A percentile compares a stretch with the other conserved stretches of the same genome.
Conservation (phyloP, 2,888 invertebrate genomes). For the Taphrorychus bicolor region DNA sequence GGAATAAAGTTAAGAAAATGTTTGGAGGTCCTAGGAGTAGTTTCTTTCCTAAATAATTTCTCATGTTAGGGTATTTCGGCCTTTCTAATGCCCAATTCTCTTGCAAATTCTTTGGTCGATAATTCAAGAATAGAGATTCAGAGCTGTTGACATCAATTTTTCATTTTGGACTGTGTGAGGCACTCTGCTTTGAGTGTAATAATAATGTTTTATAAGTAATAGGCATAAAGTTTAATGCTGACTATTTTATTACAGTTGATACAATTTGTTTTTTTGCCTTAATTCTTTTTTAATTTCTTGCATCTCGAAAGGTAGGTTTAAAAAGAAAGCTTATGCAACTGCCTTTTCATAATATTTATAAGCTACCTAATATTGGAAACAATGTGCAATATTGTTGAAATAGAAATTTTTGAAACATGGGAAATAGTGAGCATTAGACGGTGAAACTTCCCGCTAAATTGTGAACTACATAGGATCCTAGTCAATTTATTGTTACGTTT, state of each 20-base stretch:
- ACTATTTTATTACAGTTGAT: neutral
- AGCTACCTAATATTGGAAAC: neutral
- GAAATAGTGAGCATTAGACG: conserved; percentile 27
- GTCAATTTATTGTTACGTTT: conserved; percentile 41
- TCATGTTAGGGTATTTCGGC: too few species aligned
- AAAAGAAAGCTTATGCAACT: neutral
- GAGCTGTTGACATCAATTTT: too few species aligned
- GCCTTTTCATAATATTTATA: neutral
- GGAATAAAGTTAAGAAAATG: too few species aligned
- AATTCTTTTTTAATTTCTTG: too few species aligned
- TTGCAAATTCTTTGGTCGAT: neutral
- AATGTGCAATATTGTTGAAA: neutral
- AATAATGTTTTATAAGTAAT: neutral
- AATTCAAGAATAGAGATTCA: too few species aligned
- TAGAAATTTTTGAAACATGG: neutral
- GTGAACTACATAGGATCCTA: conserved; percentile 35
- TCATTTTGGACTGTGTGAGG: too few species aligned
- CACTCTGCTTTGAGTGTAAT: neutral
- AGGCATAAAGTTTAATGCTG: neutral
- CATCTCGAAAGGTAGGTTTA: too few species aligned
- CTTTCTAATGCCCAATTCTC: too few species aligned
- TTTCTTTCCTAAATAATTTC: too few species aligned
- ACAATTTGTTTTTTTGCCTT: neutral
- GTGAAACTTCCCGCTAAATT: conserved; percentile 18
- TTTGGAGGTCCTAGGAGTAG: too few species aligned